A percentile compares a stretch with the other conserved stretches of the same genome.
Conservation (phyloP, 1,140 invertebrate species). For the Pseudobourletiella spinata region DNA sequence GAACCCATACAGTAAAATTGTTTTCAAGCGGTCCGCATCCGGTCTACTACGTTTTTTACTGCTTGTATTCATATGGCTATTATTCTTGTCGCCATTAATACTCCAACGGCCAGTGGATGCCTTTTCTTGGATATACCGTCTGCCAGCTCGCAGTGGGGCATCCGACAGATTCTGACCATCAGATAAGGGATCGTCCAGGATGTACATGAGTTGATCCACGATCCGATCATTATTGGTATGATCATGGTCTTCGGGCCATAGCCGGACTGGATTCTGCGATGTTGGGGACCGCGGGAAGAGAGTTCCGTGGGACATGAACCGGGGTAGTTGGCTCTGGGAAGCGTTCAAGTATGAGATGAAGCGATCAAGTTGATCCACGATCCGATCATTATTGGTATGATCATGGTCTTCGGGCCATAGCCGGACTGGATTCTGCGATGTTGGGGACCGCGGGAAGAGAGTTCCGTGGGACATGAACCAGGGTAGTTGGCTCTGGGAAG, state of each 20-base stretch:
- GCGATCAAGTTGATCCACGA: no score
- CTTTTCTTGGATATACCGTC: neutral
- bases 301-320: no score
- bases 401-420: constrained; percentile 57
- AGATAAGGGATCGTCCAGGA: constrained; percentile 17
- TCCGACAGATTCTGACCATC: neutral
- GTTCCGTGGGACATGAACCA: constrained; percentile 34
- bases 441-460: constrained; percentile 9
- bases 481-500: constrained; percentile 6
- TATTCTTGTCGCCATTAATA: neutral
- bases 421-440: constrained; percentile 9
- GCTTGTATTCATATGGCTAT: neutral
- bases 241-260: no score
- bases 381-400: no score
- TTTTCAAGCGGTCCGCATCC: constrained; percentile 49
- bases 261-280: no score
- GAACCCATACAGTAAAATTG: constrained; percentile 69
- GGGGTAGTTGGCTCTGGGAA: no score
- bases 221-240: constrained; percentile 53
- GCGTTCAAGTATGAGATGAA: no score
- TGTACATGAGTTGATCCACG: constrained; percentile 48
- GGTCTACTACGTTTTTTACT: neutral
- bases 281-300: no score
- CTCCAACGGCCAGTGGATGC: neutral
- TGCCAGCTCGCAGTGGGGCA: no score